Percentiles rank a stretch among this genome's conserved stretches.
These are phyloP conservation scores for Gambusia holbrooki DNA, from an alignment of 2,113 vertebrate species.

Conservation along the genomic window DNA sequence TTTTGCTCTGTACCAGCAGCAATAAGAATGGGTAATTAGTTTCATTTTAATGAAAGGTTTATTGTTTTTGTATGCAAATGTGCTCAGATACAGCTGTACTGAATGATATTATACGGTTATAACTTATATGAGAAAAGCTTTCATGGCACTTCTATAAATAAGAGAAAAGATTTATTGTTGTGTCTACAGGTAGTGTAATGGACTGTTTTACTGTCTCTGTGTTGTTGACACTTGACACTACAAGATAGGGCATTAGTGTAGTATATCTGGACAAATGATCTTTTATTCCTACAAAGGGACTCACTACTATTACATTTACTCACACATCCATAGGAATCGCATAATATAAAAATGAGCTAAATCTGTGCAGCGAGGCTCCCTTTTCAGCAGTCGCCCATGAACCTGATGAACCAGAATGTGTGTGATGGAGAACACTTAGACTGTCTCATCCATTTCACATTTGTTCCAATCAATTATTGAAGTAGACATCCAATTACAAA, in stretches of 20 bases:
- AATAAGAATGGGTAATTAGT: slow-evolving; percentile 10
- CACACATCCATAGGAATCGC: slow-evolving; percentile 40
- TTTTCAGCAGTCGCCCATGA: slow-evolving; percentile 69
- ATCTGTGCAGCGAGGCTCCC: slow-evolving; percentile 56
- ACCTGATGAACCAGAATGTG: slow-evolving; percentile 73
- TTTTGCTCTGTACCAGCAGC: slow-evolving; percentile 5
- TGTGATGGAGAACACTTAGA: slow-evolving; percentile 85
- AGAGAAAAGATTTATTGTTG: slow-evolving; percentile 16
- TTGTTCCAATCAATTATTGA: slow-evolving; percentile 88
- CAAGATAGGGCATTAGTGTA: slow-evolving; percentile 8
- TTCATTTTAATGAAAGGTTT: slow-evolving; percentile 4
- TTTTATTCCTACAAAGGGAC: slow-evolving; percentile 30
- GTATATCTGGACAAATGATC: slow-evolving; percentile 27
- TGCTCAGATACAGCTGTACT: neutral
- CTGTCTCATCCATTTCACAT: slow-evolving; percentile 85
- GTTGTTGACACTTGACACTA: slow-evolving; percentile 45
- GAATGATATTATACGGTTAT: neutral
- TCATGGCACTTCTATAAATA: neutral
- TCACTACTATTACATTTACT: slow-evolving; percentile 43
- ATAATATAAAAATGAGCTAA: slow-evolving; percentile 58
- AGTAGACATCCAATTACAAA: slow-evolving; percentile 86
- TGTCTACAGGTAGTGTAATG: slow-evolving; percentile 11
- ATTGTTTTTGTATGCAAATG: slow-evolving; percentile 12
- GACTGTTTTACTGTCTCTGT: slow-evolving; percentile 40
- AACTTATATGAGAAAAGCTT: slow-evolving; percentile 13